These are phyloP conservation scores for Ctenochaetus hawaiiensis DNA, from an alignment of 2,797 vertebrate genomes.

Conservation along the genomic window DNA sequence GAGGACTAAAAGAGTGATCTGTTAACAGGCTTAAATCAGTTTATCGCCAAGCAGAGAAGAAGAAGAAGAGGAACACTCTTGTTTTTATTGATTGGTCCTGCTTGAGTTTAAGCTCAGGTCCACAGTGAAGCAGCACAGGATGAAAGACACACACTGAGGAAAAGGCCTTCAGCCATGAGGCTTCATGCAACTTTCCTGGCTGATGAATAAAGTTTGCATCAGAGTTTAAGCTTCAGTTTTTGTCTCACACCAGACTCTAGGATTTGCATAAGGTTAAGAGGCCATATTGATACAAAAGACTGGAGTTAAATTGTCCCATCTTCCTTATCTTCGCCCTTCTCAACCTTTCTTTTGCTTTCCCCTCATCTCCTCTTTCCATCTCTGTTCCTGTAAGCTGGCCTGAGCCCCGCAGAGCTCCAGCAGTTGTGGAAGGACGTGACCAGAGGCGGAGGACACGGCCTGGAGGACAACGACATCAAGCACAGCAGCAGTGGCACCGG, in stretches of 20 bases:
- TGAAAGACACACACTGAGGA: not conserved
- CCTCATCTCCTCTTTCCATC: not conserved
- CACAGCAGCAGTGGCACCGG: conserved; percentile 80
- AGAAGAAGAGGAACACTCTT: conserved; percentile 26
- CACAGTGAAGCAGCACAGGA: no score
- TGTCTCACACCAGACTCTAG: not conserved
- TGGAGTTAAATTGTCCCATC: no score
- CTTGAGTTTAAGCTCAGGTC: conserved; percentile 28
- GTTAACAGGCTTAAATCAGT: conserved; percentile 8
- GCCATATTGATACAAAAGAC: not conserved
- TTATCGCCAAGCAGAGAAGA: conserved; percentile 31
- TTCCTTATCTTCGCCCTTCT: no score
- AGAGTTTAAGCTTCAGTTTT: conserved; percentile 14
- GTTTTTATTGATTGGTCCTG: not conserved
- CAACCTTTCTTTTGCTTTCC: no score
- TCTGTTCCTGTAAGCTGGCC: conserved; percentile 82
- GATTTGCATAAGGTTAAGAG: conserved; percentile 3
- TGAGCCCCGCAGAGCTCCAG: conserved; percentile 98
- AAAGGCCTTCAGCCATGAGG: conserved; percentile 15
- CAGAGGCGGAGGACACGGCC: conserved; percentile 88
- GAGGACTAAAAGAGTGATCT: not conserved
- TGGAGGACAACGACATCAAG: conserved; percentile 98
- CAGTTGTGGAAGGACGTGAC: conserved; percentile 99
- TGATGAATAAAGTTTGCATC: conserved; percentile 15
- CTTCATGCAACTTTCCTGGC: conserved; percentile 11